phyloP scores from a whole-genome alignment of 2,888 invertebrate genomes.

The Junonia oenone region DNA sequence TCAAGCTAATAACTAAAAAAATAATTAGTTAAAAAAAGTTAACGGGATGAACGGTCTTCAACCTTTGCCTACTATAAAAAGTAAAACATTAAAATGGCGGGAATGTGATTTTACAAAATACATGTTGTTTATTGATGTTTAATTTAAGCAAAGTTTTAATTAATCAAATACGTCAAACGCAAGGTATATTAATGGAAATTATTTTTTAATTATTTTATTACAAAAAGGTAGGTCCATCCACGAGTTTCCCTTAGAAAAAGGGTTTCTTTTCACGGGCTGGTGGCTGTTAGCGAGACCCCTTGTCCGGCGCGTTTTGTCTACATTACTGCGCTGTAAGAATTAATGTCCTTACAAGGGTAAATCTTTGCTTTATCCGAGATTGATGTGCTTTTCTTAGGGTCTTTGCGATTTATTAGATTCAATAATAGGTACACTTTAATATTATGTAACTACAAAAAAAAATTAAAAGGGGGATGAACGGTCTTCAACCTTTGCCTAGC shows the following conservation, averaged over 20 bases:
- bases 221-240: conserved; percentile 18
- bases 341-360: conserved; percentile 55
- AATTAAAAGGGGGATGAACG: no score
- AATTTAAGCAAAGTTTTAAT: no score
- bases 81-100: no score
- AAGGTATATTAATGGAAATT: neutral
- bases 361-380: conserved; percentile 41
- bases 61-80: no score
- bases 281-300: conserved; percentile 38
- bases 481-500: no score
- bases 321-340: conserved; percentile 52
- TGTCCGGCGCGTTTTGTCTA: conserved; percentile 45
- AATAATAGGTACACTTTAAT: neutral
- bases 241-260: conserved; percentile 42
- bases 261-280: conserved; percentile 65
- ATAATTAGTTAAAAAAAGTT: no score
- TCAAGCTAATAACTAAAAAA: no score
- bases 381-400: conserved; percentile 33
- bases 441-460: no score
- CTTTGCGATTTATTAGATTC: conserved; percentile 23
- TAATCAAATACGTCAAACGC: neutral
- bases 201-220: neutral
- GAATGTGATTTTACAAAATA: no score
- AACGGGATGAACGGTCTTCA: no score
- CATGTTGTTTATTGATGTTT: no score